Evolutionary conservation across 2,888 invertebrate species (phyloP), one percentile per base, ranked within the genome.

Genomic region (Zootermopsis nevadensis): DNA sequence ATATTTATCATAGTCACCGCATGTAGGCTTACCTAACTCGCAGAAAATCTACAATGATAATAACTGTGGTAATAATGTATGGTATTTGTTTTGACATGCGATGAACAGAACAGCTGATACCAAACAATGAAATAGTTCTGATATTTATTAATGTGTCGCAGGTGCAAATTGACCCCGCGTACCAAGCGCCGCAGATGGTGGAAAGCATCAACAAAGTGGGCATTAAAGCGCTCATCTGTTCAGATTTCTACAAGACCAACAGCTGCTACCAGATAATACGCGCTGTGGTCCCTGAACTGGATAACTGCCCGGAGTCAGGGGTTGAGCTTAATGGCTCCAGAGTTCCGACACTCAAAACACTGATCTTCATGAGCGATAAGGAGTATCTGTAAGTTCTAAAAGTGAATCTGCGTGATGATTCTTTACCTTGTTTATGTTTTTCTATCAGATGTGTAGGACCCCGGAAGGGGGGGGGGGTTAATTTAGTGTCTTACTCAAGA

Each of bases 131-230:
- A 48, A 48, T 3, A 15, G 42, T 19, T 48, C 0, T 48, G 0
- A 48, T 19, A 48, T n/a, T 27, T 27, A n/a, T n/a, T 69, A 19
- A 19, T 10, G 22, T 69, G 19, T 33, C 69, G 27, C 12, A 74
- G 74, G 96, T 95, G 19, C 94, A 93, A 83, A 91, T 97, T 38
- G 97, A 98, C 89, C 94, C 97, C 0, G 92, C 93, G 0, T 96
- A 94, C 88, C 92, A 93, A 88, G 90, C 91, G 0, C 88, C 90
- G 12, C 97, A 98, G 88, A 86, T 97, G 0, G 91, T 93, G 80
- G 95, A 94, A 87, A 94, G 94, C 82, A 87, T 97, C 24, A 92
- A 93, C 55, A 95, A 95, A 89, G 95, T 94, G 0, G 91, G 91
- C 4, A 91, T 94, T 0, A 94, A 93, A 87, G 93, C 93, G 0